These are phyloP conservation scores for Araneus ventricosus DNA, from an alignment of 1,140 invertebrate species.

Conservation along the genomic window DNA sequence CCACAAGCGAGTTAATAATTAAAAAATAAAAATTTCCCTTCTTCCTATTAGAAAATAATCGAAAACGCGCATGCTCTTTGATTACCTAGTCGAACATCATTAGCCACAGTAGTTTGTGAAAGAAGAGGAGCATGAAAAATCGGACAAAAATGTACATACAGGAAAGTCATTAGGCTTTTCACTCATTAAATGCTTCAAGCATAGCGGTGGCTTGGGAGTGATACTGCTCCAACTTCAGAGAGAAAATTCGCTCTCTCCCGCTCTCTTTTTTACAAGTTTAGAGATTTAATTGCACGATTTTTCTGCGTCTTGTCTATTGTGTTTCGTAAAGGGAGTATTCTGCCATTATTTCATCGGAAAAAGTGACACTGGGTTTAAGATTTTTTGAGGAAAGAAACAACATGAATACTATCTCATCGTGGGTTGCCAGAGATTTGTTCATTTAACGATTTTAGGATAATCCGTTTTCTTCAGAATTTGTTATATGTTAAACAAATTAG, in stretches of 20 bases:
- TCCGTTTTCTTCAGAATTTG: background rate
- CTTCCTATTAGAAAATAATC: conserved; percentile 52
- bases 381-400: background rate
- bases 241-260: background rate
- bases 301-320: conserved; percentile 33
- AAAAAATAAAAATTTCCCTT: background rate
- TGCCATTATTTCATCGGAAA: conserved; percentile 30
- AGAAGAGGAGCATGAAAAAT: conserved; percentile 61
- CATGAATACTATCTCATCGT: background rate
- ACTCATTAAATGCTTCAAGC: conserved; percentile 43
- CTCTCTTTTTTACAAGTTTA: background rate
- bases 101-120: conserved; percentile 37
- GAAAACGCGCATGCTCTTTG: conserved; percentile 53
- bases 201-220: background rate
- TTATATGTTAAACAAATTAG: too few relatives aligned
- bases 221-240: background rate
- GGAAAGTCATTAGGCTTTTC: conserved; percentile 32
- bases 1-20: conserved; percentile 20
- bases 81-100: conserved; percentile 48
- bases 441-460: background rate
- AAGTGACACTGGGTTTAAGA: background rate
- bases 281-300: conserved; percentile 50
- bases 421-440: too few relatives aligned
- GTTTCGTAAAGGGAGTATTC: background rate
- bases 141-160: conserved; percentile 46